Percentiles rank a stretch among this genome's conserved stretches.
Conservation (phyloP, 64 coral and sea anemone genomes). For the Astreopora myriophthalma region DNA sequence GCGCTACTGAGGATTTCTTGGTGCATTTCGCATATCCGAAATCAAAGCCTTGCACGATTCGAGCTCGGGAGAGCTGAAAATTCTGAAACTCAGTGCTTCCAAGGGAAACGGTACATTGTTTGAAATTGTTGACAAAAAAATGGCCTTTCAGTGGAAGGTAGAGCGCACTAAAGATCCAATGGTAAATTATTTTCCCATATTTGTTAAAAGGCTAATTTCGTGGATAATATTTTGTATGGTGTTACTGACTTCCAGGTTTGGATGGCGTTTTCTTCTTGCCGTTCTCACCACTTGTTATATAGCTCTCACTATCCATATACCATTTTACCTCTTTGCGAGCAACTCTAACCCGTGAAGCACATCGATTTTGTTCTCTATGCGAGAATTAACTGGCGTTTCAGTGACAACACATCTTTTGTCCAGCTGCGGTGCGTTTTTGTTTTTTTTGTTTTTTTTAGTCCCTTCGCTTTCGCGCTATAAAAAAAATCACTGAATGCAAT, state of each 20-base stretch:
- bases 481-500: no score
- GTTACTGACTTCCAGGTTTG: neutral
- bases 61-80: neutral
- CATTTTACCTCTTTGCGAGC: no score
- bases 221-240: neutral
- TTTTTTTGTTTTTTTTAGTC: no score
- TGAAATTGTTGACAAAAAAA: neutral
- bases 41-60: neutral
- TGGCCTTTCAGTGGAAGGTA: neutral
- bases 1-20: neutral
- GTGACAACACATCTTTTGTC: no score
- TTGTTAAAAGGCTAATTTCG: neutral
- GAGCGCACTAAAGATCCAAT: neutral
- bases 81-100: neutral
- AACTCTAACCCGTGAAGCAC: no score
- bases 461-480: no score
- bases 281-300: neutral
- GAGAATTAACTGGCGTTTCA: no score
- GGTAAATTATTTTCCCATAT: neutral
- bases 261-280: neutral
- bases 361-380: no score
- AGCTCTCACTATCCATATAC: no score
- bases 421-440: no score
- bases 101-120: neutral
- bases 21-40: conserved; percentile 18